Base-by-base conservation (phyloP, 2,797 vertebrate genomes). In the Ambastaia sidthimunki region DNA sequence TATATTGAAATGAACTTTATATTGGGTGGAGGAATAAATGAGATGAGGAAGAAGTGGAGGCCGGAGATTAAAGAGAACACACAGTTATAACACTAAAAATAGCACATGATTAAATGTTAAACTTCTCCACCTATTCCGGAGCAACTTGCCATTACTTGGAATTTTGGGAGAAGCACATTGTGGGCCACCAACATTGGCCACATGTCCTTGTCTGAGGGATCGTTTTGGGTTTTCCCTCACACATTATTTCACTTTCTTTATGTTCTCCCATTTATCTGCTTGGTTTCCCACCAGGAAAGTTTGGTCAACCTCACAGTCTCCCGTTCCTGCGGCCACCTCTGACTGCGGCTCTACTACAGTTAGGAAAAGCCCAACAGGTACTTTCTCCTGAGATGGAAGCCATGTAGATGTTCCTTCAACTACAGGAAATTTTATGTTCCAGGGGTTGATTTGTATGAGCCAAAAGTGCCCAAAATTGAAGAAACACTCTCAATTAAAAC, bases 341-440 rank as follows among this genome's bases (percentile, higher is more conserved):
- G 83, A 94, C 94, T 73, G 86, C 97, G 11, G 95, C 96, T 1
- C 93, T 98, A 87, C 87, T 98, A 80, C 97, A 95, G 67, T 71
- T 98, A 88, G 97, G 95, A 87, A 97, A 97, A 93, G 93, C 95
- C 48, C 95, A 97, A 86, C 97, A 98, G 97, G 97, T 98, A 80
- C 44, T 65, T 65, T 77, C 25, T 60, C 1, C 28, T 13, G 4
- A 60, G 59, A 60, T 60, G 12, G 19, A 3, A 7, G 2, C 19
- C 19, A 3, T 57, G 19, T 11, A 23, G 55, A 57, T 55, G 52
- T n/a, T 54, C n/a, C 2, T 19, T 55, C 7, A 55, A 55, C 5
- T 55, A 55, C n/a, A 19, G 3, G 18, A 3, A 55, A 55, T 11
- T 10, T 55, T 10, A 55, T 19, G 19, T 23, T 9, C 37, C 9